Evolutionary conservation across 2,797 vertebrate species (phyloP), one percentile per base, ranked within the genome.

Genomic region (Discoglossus pictus): DNA sequence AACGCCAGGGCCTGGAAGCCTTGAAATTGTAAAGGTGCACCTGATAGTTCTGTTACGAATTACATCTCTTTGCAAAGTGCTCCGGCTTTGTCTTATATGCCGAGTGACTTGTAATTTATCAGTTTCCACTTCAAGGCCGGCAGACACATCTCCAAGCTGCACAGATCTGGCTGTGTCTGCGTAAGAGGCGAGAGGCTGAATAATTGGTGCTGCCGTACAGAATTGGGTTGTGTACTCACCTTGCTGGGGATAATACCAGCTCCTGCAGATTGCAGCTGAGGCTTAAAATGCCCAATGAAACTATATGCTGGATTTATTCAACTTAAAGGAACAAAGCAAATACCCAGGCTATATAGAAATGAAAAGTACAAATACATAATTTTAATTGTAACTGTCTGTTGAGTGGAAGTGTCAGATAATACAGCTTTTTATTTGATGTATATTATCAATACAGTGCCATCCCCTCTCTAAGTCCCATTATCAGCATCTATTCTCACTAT

Each of bases 91-190:
- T 1, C 54, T 76, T 48, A 44, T 68, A 48, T 68, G 46, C 64
- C 18, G 67, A 55, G 20, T 38, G 53, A 54, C 40, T 71, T 70
- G 53, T 56, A 76, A 77, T 73, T 73, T 76, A 63, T 76, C 66
- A 73, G 36, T 67, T 79, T 78, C 56, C 67, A 56, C 75, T 79
- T 76, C 78, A 81, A 79, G 76, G 74, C 50, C 70, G 38, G 55
- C 42, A 73, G 73, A 61, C 71, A 25, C 34, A 74, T 78, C 76
- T 73, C 58, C 56, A 52, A 54, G 43, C 34, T 62, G 16, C 66
- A 72, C 48, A 0, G 0, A 74, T 74, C 73, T 73, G 52, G 16
- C 48, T 16, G 16, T 68, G 67, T 79, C 70, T 75, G 59, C 72
- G 38, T 31, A 78, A 56, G 64, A 61, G 38, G 54, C 56, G 55